phyloP scores from a whole-genome alignment of 2,888 invertebrate species.

The Sinohyriopsis cumingii region DNA sequence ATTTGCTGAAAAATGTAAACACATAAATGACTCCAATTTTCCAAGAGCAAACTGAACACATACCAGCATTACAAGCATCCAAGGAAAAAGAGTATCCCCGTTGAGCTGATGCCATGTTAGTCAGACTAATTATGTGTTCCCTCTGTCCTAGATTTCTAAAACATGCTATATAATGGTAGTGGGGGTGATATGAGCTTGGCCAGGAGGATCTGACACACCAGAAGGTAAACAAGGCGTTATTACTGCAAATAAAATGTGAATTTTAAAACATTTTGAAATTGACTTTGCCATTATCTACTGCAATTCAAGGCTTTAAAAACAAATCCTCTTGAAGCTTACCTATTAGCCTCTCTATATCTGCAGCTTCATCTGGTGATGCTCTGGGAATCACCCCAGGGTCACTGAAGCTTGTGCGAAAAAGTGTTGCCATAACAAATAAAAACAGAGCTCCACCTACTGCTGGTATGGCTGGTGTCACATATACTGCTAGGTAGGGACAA shows the following conservation, averaged over 20 bases:
- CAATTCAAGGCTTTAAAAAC: background rate
- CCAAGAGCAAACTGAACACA: no score
- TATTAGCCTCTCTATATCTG: constrained; percentile 90
- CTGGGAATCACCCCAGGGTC: constrained; percentile 94
- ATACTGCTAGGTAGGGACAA: constrained; percentile 91
- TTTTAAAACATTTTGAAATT: background rate
- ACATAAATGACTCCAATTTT: no score
- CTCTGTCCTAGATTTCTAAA: no score
- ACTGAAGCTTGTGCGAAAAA: constrained; percentile 92
- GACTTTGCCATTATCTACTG: background rate
- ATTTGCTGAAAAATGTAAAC: no score
- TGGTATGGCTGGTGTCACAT: constrained; percentile 93
- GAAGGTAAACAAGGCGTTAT: no score
- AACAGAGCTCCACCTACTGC: constrained; percentile 91
- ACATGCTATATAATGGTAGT: no score
- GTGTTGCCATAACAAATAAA: constrained; percentile 92
- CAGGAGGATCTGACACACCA: no score
- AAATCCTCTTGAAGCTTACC: constrained; percentile 74
- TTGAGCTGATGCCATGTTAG: no score
- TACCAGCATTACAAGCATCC: no score
- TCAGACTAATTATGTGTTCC: no score
- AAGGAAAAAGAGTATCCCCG: no score
- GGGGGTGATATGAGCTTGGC: no score
- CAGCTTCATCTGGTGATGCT: constrained; percentile 90
- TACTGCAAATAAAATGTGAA: background rate